These are phyloP conservation scores for Etheostoma spectabile DNA, from an alignment of 2,113 vertebrate genomes.

Conservation along the genomic window DNA sequence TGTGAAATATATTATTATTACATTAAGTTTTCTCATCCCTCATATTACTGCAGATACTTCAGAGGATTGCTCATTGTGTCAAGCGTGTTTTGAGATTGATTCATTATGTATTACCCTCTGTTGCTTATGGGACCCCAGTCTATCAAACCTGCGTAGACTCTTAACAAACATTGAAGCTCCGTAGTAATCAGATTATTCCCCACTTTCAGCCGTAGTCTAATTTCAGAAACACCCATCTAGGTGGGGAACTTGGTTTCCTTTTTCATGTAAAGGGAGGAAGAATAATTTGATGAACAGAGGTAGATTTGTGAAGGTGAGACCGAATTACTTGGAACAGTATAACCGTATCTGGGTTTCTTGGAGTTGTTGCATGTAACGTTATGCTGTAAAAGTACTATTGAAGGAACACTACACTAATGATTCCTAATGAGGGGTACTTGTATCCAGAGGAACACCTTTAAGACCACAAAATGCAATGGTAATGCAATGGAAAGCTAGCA, in stretches of 20 bases:
- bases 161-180: conserved; percentile 39
- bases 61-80: conserved; percentile 42
- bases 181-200: conserved; percentile 49
- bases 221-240: conserved; percentile 45
- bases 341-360: conserved; percentile 16
- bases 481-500: neutral
- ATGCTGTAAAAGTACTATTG: conserved; percentile 9
- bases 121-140: conserved; percentile 22
- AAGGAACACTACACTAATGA: neutral
- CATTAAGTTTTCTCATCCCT: conserved; percentile 19
- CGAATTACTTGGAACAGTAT: conserved; percentile 30
- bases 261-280: conserved; percentile 30
- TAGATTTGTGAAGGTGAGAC: conserved; percentile 50
- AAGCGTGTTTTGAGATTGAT: conserved; percentile 49
- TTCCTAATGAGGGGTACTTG: neutral
- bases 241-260: conserved; percentile 38
- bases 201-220: conserved; percentile 49
- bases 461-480: neutral
- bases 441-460: neutral
- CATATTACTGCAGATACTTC: conserved; percentile 22
- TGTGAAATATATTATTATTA: neutral
- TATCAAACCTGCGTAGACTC: conserved; percentile 40
- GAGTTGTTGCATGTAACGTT: conserved; percentile 8
- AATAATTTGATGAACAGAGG: conserved; percentile 49
- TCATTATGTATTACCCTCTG: conserved; percentile 44